A percentile compares a stretch with the other conserved stretches of the same genome.
phyloP scores from a whole-genome alignment of 2,888 invertebrate species.

The Serrognathus titanus region DNA sequence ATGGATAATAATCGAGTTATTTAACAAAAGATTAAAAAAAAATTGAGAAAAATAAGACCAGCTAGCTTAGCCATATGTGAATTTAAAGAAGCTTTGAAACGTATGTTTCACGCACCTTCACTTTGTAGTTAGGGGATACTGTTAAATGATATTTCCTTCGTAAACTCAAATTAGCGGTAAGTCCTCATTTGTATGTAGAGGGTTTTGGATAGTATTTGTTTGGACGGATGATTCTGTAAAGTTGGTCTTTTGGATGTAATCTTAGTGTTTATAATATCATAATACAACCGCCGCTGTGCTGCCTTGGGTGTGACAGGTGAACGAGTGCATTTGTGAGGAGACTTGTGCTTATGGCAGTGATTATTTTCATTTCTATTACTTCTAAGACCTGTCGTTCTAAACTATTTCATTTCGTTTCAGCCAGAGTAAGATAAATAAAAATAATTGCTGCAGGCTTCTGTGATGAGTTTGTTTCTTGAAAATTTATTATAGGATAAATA shows the following conservation, averaged over 20 bases:
- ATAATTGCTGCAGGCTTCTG: constrained; percentile 44
- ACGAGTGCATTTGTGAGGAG: constrained; percentile 28
- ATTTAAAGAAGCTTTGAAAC: constrained; percentile 31
- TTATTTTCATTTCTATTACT: constrained; percentile 28
- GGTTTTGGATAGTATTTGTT: background rate
- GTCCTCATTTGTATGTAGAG: background rate
- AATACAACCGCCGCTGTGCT: constrained; percentile 36
- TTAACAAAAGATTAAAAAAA: constrained; percentile 2
- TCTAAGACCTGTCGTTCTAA: constrained; percentile 7
- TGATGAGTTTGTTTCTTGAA: constrained; percentile 45
- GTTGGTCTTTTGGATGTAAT: constrained; percentile 14
- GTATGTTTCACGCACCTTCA: constrained; percentile 24
- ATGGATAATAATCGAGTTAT: constrained; percentile 10
- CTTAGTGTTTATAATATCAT: constrained; percentile 22
- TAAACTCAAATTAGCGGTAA: constrained; percentile 9
- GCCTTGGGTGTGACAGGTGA: constrained; percentile 33
- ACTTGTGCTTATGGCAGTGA: constrained; percentile 40
- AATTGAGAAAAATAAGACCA: constrained; percentile 33
- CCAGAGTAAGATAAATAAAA: constrained; percentile 17
- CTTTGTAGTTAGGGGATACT: constrained; percentile 22
- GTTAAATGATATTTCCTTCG: constrained; percentile 9
- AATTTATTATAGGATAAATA: constrained; percentile 28
- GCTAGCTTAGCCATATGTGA: constrained; percentile 43
- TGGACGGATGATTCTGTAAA: constrained; percentile 7
- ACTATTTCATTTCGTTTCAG: constrained; percentile 6